Evolutionary conservation across 2,888 invertebrate species (phyloP).

Genomic region (Endotricha flammealis): DNA sequence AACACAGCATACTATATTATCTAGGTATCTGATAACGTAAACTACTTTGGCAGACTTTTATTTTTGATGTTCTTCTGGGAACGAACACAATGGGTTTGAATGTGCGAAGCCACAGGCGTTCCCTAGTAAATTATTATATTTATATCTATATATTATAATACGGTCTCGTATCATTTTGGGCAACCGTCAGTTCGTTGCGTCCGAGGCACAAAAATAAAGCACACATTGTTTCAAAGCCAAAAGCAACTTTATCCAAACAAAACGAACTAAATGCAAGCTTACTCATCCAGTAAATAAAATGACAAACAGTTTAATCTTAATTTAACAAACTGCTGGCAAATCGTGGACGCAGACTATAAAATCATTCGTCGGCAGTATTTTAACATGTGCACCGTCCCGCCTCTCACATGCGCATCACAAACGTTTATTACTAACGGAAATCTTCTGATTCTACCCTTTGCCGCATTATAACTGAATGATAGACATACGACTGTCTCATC

Average conservation of each 20-base stretch:
- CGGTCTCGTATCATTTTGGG: too few relatives aligned
- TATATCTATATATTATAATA: too few relatives aligned
- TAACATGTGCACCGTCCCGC: constrained; percentile 40
- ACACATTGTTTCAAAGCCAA: not conserved
- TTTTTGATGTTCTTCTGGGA: too few relatives aligned
- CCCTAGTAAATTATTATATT: too few relatives aligned
- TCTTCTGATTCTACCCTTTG: constrained; percentile 40
- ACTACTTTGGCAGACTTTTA: too few relatives aligned
- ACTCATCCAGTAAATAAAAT: constrained; percentile 15
- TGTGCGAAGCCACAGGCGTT: too few relatives aligned
- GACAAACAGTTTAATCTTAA: constrained; percentile 25
- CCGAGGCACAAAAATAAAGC: not conserved
- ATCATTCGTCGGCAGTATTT: constrained; percentile 45
- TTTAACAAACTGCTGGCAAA: constrained; percentile 35
- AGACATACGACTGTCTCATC: constrained; percentile 54
- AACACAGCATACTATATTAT: too few relatives aligned
- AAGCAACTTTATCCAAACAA: not conserved
- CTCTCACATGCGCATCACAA: constrained; percentile 39
- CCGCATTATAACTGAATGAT: constrained; percentile 51
- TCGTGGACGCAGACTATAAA: constrained; percentile 46
- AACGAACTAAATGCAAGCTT: constrained; percentile 10
- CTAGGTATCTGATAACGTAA: too few relatives aligned
- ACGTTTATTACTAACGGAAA: constrained; percentile 69
- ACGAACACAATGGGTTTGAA: too few relatives aligned
- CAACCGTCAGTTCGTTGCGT: not conserved